A percentile compares a stretch with the other conserved stretches of the same genome.
Conservation (phyloP, 2,888 invertebrate genomes). For the Mimas tiliae region DNA sequence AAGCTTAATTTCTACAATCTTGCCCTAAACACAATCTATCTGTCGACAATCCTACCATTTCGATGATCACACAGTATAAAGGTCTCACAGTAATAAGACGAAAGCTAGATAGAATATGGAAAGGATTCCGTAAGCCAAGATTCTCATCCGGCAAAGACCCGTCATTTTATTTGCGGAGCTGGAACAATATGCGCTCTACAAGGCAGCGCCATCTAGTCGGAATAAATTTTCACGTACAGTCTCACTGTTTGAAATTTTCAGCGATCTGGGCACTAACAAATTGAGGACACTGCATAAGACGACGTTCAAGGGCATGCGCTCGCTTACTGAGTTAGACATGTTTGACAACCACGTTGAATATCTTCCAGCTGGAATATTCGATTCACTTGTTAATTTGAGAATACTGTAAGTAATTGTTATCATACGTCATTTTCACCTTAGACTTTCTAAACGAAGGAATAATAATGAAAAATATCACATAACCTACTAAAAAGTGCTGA, state of each 20-base stretch:
- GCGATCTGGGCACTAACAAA: conserved; percentile 89
- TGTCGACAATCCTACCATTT: too few species aligned
- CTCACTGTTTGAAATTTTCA: conserved; percentile 64
- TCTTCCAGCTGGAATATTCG: conserved; percentile 87
- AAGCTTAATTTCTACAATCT: too few species aligned
- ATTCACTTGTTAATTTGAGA: conserved; percentile 85
- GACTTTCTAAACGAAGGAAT: too few species aligned
- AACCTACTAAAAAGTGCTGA: too few species aligned
- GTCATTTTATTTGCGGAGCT: conserved; percentile 5
- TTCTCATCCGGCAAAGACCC: background rate
- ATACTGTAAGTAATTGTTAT: conserved; percentile 84
- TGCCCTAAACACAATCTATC: too few species aligned
- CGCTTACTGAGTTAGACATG: conserved; percentile 87
- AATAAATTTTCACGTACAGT: conserved; percentile 15
- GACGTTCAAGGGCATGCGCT: conserved; percentile 87
- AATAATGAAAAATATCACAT: too few species aligned
- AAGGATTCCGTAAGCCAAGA: background rate
- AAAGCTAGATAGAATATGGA: background rate
- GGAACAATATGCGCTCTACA: background rate
- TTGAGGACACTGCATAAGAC: conserved; percentile 88
- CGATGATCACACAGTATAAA: background rate
- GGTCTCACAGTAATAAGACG: background rate
- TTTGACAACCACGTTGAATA: conserved; percentile 90
- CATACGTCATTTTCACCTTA: background rate
- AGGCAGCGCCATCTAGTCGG: conserved; percentile 8